Percentiles rank a stretch among this genome's conserved stretches.
phyloP scores from a whole-genome alignment of 2,797 vertebrate genomes.

The Podarcis siculus region DNA sequence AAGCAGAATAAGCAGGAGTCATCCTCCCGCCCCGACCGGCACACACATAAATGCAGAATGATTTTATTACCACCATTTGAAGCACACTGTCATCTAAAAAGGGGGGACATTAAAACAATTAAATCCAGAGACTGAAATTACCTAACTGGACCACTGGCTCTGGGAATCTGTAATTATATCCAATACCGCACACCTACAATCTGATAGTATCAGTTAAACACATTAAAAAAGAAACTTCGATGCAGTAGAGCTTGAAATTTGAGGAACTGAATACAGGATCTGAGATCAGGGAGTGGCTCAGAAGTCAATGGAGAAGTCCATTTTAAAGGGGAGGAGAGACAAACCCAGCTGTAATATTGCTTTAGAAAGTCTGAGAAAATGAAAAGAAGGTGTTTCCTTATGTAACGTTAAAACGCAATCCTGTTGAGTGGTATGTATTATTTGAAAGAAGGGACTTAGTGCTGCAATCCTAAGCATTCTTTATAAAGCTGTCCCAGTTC shows the following conservation, averaged over 20 bases:
- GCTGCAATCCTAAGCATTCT: neutral
- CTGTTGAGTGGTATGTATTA: neutral
- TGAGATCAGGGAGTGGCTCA: constrained; percentile 43
- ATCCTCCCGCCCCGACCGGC: too few species aligned
- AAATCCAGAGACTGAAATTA: too few species aligned
- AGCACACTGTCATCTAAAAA: too few species aligned
- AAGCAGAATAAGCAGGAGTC: too few species aligned
- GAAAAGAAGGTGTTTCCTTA: neutral
- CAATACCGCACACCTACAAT: neutral
- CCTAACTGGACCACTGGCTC: too few species aligned
- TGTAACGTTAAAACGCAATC: neutral
- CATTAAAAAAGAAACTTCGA: neutral
- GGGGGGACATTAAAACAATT: too few species aligned
- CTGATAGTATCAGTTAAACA: neutral
- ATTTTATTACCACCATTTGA: too few species aligned
- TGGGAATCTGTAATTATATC: neutral
- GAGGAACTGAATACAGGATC: constrained; percentile 51
- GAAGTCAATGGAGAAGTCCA: constrained; percentile 32
- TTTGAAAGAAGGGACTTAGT: neutral
- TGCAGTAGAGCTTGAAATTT: constrained; percentile 48
- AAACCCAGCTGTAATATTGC: neutral
- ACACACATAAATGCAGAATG: too few species aligned
- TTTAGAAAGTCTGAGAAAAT: constrained; percentile 27
- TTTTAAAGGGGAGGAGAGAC: neutral
- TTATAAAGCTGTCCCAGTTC: neutral